Evolutionary conservation across 1,140 invertebrate species (phyloP), one percentile per base, ranked within the genome.

Genomic region (Heliconius himera): DNA sequence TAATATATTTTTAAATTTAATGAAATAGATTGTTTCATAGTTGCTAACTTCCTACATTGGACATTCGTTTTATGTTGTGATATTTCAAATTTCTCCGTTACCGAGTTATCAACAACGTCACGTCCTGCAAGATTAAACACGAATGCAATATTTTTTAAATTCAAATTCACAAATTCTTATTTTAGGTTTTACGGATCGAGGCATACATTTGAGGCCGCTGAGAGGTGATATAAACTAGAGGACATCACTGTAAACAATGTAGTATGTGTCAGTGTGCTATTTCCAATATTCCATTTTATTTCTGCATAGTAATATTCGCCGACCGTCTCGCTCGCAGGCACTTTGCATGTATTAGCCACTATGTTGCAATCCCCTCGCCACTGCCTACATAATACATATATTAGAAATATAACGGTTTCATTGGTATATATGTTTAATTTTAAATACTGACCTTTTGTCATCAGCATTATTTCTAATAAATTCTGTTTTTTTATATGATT

Each of bases 221-320:
- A 54, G 46, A 54, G 73, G 66, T 75, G 78, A 79, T 79, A 38
- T 74, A 73, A 79, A 54, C 49, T 79, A 75, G 74, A 71, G 60
- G 73, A 56, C 46, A 79, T 79, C 41, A 70, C 41, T 75, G 60
- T 79, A 79, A 79, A 79, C 78, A 75, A 70, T 54, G 60, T 74
- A 66, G 49, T 33, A 46, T 46, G 26, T 71, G 66, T 74, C 73
- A 46, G 73, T 79, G 73, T 74, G 26, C 73, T 74, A 79, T 70
- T 79, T 74, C 77, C 77, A 79, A 79, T 73, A 78, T 75, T 79
- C 73, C 73, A 70, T 46, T 71, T 79, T 79, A 79, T 60, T 75
- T 71, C 66, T 79, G 77, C 77, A 79, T 74, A 22, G n/a, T 71
- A 79, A 79, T 79, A 73, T 73, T 38, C 29, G 56, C 73, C 54